Evolutionary conservation across 2,113 vertebrate genomes (phyloP).

Genomic region (Pogonocichla stellata): DNA sequence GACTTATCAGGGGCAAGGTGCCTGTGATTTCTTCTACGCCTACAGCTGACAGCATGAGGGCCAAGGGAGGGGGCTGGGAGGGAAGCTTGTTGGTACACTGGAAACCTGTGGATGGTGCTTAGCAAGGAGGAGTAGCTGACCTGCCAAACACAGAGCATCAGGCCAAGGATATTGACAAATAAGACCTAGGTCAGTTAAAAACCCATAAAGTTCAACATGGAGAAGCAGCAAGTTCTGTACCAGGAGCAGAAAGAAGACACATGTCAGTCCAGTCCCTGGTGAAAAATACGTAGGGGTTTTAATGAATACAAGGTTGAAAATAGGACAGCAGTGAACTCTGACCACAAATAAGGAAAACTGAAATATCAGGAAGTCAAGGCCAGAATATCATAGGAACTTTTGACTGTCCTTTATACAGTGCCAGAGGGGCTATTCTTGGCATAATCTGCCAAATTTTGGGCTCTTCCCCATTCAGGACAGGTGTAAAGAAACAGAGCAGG

Average conservation of each 20-base stretch:
- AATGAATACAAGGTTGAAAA: neutral
- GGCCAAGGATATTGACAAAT: neutral
- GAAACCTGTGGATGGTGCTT: neutral
- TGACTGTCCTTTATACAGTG: neutral
- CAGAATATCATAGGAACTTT: neutral
- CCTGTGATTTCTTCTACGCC: no score
- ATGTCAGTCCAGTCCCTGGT: neutral
- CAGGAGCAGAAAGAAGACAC: neutral
- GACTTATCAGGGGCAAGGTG: no score
- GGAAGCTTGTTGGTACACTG: neutral
- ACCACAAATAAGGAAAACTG: neutral
- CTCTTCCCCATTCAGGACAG: rapidly evolving
- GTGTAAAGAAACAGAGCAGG: neutral
- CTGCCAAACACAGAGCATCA: neutral
- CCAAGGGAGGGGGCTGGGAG: neutral
- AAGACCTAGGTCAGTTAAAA: neutral
- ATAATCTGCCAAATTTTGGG: neutral
- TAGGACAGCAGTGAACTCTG: neutral
- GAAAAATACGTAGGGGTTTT: rapidly evolving
- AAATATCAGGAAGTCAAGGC: neutral
- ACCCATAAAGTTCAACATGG: neutral
- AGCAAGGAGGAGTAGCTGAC: neutral
- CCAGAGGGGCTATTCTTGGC: neutral
- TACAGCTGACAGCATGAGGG: neutral
- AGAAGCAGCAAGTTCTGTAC: neutral